Evolutionary conservation across 2,113 vertebrate species (phyloP).

Genomic region (Atherinomorus stipes): DNA sequence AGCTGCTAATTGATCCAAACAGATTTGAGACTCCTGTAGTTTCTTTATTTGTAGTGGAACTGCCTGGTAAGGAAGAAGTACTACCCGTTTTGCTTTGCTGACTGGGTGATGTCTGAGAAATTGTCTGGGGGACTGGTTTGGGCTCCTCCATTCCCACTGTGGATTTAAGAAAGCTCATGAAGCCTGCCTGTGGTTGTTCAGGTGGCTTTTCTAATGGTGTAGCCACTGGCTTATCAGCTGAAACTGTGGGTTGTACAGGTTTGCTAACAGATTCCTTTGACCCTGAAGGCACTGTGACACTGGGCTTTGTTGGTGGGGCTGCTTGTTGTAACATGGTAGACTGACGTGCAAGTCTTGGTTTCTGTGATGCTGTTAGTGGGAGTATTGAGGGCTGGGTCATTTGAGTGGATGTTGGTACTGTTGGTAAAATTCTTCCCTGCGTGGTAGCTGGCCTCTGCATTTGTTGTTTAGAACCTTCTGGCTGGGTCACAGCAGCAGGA

Average conservation of each 20-base stretch:
- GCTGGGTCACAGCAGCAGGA: slow-evolving; percentile 25
- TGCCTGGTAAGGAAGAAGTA: slow-evolving; percentile 52
- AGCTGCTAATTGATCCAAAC: slow-evolving; percentile 87
- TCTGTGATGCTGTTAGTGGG: slow-evolving; percentile 55
- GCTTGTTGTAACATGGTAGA: slow-evolving; percentile 72
- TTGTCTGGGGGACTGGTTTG: slow-evolving; percentile 72
- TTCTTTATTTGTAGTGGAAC: slow-evolving; percentile 79
- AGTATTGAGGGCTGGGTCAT: slow-evolving; percentile 32
- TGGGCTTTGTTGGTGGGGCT: slow-evolving; percentile 63
- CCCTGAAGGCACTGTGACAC: slow-evolving; percentile 53
- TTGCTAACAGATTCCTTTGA: slow-evolving; percentile 50
- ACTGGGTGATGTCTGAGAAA: slow-evolving; percentile 65
- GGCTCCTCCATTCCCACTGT: slow-evolving; percentile 82
- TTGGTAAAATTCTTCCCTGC: slow-evolving; percentile 68
- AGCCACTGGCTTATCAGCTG: slow-evolving; percentile 35
- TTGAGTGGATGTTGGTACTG: slow-evolving; percentile 53
- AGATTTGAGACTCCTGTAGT: slow-evolving; percentile 82
- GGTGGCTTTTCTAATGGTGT: slow-evolving; percentile 56
- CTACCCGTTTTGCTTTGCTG: slow-evolving; percentile 64
- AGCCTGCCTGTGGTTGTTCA: slow-evolving; percentile 83
- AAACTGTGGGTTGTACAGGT: slow-evolving; percentile 12
- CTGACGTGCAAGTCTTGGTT: slow-evolving; percentile 78
- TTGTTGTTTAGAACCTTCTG: slow-evolving; percentile 53
- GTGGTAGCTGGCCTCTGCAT: slow-evolving; percentile 29
- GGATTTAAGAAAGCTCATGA: slow-evolving; percentile 89